Conservation (phyloP, 1,140 invertebrate genomes). For the Drosophila gunungcola region DNA sequence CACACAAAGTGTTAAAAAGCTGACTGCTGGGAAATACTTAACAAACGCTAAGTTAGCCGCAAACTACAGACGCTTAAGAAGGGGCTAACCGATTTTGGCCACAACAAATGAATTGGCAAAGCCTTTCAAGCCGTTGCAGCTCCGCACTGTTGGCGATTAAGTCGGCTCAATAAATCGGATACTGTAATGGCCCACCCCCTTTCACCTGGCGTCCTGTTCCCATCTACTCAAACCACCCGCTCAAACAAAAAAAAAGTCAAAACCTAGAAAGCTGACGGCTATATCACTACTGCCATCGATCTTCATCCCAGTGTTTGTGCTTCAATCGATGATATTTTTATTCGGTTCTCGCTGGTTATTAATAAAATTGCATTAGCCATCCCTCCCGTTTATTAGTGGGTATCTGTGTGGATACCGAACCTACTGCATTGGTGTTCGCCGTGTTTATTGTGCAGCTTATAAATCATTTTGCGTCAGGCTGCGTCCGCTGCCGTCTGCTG, state of each 20-base stretch:
- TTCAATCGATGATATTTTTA: slow-evolving; percentile 29
- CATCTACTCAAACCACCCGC: background rate
- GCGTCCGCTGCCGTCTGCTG: slow-evolving; percentile 62
- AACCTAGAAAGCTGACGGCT: slow-evolving; percentile 10
- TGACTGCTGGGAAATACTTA: slow-evolving; percentile 11
- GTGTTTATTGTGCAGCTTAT: slow-evolving; percentile 60
- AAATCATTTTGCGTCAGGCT: slow-evolving; percentile 77
- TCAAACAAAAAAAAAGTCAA: background rate
- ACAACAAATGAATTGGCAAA: slow-evolving; percentile 47
- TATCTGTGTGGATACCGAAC: slow-evolving; percentile 13
- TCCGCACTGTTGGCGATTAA: slow-evolving; percentile 30
- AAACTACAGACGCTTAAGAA: slow-evolving; percentile 14
- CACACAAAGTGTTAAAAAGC: slow-evolving; percentile 2
- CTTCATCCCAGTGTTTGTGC: slow-evolving; percentile 6
- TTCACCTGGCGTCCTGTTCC: background rate
- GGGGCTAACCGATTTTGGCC: slow-evolving; percentile 39
- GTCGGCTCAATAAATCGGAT: slow-evolving; percentile 29
- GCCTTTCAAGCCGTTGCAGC: slow-evolving; percentile 41
- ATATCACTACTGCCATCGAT: slow-evolving; percentile 33
- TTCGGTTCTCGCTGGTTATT: slow-evolving; percentile 41
- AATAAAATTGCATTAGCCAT: slow-evolving; percentile 57
- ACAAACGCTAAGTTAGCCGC: background rate
- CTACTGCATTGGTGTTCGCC: slow-evolving; percentile 22
- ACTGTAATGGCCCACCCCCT: background rate
- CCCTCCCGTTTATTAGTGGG: slow-evolving; percentile 8